Percentiles rank a stretch among this genome's conserved stretches.
phyloP scores from a whole-genome alignment of 2,113 vertebrate species.

The Ptychochromis oligacanthus region DNA sequence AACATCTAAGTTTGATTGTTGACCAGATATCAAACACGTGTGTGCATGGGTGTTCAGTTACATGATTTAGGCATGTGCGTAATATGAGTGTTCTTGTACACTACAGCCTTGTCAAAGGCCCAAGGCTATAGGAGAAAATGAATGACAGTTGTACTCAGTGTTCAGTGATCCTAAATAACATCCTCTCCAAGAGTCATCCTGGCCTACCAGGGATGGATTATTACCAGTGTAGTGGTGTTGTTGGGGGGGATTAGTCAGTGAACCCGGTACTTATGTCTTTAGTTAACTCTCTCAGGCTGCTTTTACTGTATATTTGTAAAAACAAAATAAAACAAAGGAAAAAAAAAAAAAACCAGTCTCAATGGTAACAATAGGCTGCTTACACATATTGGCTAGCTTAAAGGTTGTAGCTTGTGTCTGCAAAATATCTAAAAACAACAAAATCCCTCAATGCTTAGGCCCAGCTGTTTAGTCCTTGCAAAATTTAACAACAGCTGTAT shows the following conservation, averaged over 20 bases:
- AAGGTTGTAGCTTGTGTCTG: not conserved
- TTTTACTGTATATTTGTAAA: no score
- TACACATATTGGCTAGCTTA: not conserved
- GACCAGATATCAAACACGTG: not conserved
- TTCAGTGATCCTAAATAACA: constrained; percentile 47
- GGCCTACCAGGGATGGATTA: constrained; percentile 17
- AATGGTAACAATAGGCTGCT: not conserved
- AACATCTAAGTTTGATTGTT: constrained; percentile 43
- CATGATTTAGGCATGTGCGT: not conserved
- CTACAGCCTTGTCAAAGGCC: not conserved
- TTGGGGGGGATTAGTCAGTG: no score
- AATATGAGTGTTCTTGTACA: not conserved
- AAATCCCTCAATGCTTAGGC: not conserved
- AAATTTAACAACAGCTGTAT: not conserved
- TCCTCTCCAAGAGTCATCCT: constrained; percentile 32
- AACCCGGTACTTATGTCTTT: no score
- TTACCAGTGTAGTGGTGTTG: not conserved
- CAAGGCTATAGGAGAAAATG: not conserved
- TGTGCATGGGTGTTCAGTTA: not conserved
- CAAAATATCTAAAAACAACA: not conserved
- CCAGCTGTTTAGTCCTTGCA: not conserved
- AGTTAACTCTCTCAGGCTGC: no score
- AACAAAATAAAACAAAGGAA: no score
- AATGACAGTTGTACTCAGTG: constrained; percentile 36
- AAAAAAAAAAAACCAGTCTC: no score